Evolutionary conservation across 2,113 vertebrate species (phyloP), one percentile per base, ranked within the genome.

Genomic region (Hassar affinis): DNA sequence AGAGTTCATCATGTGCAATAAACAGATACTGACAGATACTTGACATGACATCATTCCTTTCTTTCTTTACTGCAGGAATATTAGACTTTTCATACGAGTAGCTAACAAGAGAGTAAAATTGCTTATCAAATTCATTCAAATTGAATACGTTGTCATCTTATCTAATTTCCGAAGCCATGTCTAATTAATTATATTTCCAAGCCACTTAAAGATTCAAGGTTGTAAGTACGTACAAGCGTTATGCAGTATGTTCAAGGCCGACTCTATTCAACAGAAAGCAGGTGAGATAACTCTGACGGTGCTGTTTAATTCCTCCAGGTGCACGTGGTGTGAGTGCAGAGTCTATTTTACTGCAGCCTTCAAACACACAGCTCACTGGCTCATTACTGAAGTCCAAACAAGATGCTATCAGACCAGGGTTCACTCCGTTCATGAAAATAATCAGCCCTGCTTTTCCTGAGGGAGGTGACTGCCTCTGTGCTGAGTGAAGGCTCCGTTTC

Each of bases 401-500:
- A 17, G 42, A 82, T 59, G 42, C 4, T 82, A 75, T 83, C 72
- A 42, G 71, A 30, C 4, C 0, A 76, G 59, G 7, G 59, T 75
- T 75, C 27, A 75, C 69, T 77, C 42, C 6, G 59, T 49, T 77
- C 47, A 42, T n/a, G 27, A 76, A 61, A 76, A 64, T 83, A 83
- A 76, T 74, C 68, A 71, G 51, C 20, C 12, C 66, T 74, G 6
- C 35, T 74, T 76, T 83, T 83, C 69, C 80, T 56, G 47, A 57
- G 64, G 64, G 51, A 42, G 64, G 56, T 45, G 33, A 27, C 51
- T 72, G 33, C 42, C 51, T 81, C 66, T 20, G 35, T 27, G 52
- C 82, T 52, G 75, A 72, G 35, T 49, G 33, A 79, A 75, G 74
- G 18, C 68, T 51, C 25, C 5, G n/a, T 66, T 57, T 25, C 22